Percentiles rank a stretch among this genome's conserved stretches.
Evolutionary conservation across 2,113 vertebrate species (phyloP).

Genomic region (Poeciliopsis occidentalis): DNA sequence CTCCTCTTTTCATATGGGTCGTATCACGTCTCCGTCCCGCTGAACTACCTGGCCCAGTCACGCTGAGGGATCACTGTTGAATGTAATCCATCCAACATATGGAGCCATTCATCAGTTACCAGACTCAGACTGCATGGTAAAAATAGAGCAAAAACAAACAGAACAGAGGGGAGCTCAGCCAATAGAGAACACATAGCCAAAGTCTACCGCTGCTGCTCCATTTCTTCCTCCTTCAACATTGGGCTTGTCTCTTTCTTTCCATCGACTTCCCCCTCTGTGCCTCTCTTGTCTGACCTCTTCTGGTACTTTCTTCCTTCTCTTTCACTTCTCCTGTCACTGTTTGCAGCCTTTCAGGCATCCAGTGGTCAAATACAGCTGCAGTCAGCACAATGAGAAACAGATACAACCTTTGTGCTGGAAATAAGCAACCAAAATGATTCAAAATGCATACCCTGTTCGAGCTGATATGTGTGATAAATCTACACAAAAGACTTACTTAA

Average conservation of each 20-base stretch:
- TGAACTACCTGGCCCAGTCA: conserved; percentile 24
- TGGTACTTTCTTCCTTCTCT: conserved; percentile 26
- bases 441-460: not conserved
- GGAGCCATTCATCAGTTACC: conserved; percentile 69
- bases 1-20: conserved; percentile 8
- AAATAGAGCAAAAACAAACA: conserved; percentile 76
- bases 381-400: conserved; percentile 19
- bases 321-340: conserved; percentile 53
- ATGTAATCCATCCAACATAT: conserved; percentile 66
- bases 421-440: not conserved
- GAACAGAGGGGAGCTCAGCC: conserved; percentile 37
- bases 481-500: not conserved
- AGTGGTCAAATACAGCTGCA: conserved; percentile 31
- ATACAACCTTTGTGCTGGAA: conserved; percentile 10
- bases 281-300: conserved; percentile 32
- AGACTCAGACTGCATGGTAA: conserved; percentile 58
- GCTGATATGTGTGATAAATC: not conserved
- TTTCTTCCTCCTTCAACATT: conserved; percentile 35
- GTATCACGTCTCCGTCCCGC: conserved; percentile 1
- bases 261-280: conserved; percentile 47
- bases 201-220: conserved; percentile 45
- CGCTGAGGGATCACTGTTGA: conserved; percentile 39
- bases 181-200: conserved; percentile 39
- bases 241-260: conserved; percentile 49
- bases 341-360: conserved; percentile 51